Conservation (phyloP, 2,888 invertebrate genomes). For the Lottia gigantea region DNA sequence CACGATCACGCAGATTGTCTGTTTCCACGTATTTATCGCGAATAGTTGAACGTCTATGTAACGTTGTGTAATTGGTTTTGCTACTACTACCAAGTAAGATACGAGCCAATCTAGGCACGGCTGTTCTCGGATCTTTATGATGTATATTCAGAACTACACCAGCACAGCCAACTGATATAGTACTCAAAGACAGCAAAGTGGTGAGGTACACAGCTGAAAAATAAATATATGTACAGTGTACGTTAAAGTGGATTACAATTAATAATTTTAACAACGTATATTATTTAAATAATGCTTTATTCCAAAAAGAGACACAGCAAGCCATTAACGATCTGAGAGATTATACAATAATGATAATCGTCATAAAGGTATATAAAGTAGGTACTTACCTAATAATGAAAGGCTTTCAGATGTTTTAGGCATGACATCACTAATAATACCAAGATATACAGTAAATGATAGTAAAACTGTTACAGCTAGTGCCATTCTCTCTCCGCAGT, state of each 20-base stretch:
- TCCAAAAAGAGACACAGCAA: not conserved
- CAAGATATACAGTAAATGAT: slow-evolving; percentile 50
- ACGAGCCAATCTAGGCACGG: slow-evolving; percentile 25
- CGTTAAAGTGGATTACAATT: no score
- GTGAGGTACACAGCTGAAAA: slow-evolving; percentile 47
- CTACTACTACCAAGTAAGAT: slow-evolving; percentile 2
- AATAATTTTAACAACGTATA: no score
- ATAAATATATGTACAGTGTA: not conserved
- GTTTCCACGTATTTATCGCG: slow-evolving; percentile 18
- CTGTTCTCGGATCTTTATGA: slow-evolving; percentile 36
- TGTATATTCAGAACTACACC: slow-evolving; percentile 46
- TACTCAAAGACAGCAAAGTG: slow-evolving; percentile 41
- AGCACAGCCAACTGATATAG: slow-evolving; percentile 44
- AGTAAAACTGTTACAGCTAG: slow-evolving; percentile 47
- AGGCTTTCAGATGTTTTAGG: slow-evolving; percentile 49
- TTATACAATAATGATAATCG: not conserved
- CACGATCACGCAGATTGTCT: slow-evolving; percentile 8
- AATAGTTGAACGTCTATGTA: slow-evolving; percentile 5
- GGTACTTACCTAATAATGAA: slow-evolving; percentile 41
- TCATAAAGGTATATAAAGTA: not conserved
- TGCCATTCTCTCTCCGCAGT: slow-evolving; percentile 49
- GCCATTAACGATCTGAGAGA: not conserved
- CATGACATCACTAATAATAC: slow-evolving; percentile 49
- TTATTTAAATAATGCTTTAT: no score
- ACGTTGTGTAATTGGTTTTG: slow-evolving; percentile 17